A percentile compares a stretch with the other conserved stretches of the same genome.
phyloP scores from a whole-genome alignment of 2,888 invertebrate species.

The Lasioglossum lativentre region DNA sequence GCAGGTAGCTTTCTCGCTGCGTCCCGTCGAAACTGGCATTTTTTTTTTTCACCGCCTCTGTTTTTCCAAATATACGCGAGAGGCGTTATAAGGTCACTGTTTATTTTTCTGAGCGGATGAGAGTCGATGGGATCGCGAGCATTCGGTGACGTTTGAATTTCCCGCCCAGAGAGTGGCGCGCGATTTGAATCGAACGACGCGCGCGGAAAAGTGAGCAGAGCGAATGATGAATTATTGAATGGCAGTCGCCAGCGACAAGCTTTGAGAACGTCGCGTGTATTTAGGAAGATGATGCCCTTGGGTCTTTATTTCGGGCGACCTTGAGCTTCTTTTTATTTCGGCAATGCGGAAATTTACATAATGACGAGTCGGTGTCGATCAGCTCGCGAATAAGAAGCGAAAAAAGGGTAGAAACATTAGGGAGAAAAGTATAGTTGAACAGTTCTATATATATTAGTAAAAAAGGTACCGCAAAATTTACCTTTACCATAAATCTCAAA shows the following conservation, averaged over 20 bases:
- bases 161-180: neutral
- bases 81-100: neutral
- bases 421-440: too few species aligned
- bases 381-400: too few species aligned
- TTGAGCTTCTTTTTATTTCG: slow-evolving; percentile 10
- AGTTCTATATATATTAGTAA: too few species aligned
- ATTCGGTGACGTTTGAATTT: slow-evolving; percentile 5
- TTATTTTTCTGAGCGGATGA: neutral
- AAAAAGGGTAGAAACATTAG: too few species aligned
- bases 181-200: neutral
- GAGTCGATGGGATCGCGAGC: too few species aligned
- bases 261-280: slow-evolving; percentile 25
- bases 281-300: slow-evolving; percentile 25
- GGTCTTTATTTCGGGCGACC: slow-evolving; percentile 36
- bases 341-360: neutral
- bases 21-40: neutral
- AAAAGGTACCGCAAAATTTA: too few species aligned
- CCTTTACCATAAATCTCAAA: too few species aligned
- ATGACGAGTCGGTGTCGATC: neutral
- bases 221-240: slow-evolving; percentile 47
- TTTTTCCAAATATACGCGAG: neutral
- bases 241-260: slow-evolving; percentile 25
- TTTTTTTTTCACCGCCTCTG: neutral
- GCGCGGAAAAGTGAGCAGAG: slow-evolving; percentile 26
- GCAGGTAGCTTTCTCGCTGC: neutral